phyloP scores from a whole-genome alignment of 2,888 invertebrate genomes.

The Odontocolon sp. region DNA sequence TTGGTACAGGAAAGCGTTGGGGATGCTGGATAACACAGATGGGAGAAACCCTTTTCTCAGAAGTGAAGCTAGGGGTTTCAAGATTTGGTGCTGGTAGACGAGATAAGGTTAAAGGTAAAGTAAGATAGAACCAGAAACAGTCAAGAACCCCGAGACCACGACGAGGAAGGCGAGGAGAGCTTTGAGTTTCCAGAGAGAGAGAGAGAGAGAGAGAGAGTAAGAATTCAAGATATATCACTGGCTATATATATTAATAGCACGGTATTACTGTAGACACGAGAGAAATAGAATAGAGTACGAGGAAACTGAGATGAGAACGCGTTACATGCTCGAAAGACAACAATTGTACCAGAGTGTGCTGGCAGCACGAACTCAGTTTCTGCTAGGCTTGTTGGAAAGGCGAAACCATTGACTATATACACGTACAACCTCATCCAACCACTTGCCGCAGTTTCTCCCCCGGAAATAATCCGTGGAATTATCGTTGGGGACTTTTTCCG shows the following conservation, averaged over 20 bases:
- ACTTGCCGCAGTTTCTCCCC: constrained; percentile 61
- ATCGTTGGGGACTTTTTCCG: constrained; percentile 62
- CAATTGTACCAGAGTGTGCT: constrained; percentile 49
- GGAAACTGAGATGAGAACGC: constrained; percentile 25
- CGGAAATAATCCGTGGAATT: constrained; percentile 65
- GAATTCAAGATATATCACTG: constrained; percentile 11
- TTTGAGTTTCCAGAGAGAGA: background rate
- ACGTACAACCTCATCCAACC: background rate
- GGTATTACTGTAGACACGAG: constrained; percentile 18
- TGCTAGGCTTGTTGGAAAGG: constrained; percentile 45
- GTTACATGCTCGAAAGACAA: constrained; percentile 57
- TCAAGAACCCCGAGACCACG: background rate
- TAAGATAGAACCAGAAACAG: constrained; percentile 18
- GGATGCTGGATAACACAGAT: constrained; percentile 1
- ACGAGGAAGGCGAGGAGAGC: background rate
- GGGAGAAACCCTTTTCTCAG: constrained; percentile 19
- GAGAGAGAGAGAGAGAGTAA: constrained; percentile 26
- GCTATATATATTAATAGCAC: background rate
- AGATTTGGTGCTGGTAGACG: constrained; percentile 42
- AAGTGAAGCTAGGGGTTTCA: constrained; percentile 28
- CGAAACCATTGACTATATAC: constrained; percentile 19
- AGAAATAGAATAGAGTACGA: constrained; percentile 7
- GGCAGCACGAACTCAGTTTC: constrained; percentile 49
- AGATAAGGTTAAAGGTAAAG: constrained; percentile 46
- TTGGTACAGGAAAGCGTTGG: constrained; percentile 40